Conservation (phyloP, 1,140 invertebrate genomes). For the Drosophila nigromelanica region DNA sequence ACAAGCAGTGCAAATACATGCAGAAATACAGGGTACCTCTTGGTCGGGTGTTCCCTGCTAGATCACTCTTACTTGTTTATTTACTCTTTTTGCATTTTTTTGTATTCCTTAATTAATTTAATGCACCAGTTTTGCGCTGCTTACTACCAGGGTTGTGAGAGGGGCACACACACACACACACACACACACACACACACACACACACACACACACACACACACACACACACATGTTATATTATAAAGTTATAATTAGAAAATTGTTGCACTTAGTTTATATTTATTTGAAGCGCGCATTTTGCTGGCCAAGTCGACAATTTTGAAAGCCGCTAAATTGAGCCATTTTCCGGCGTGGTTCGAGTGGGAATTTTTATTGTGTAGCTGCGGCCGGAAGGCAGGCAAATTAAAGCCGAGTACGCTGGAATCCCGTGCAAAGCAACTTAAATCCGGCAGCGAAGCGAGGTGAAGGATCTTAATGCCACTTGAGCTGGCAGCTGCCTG, state of each 20-base stretch:
- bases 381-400: slow-evolving; percentile 41
- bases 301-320: slow-evolving; percentile 63
- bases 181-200: slow-evolving; percentile 26
- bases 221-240: too few species aligned
- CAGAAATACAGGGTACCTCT: neutral
- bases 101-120: slow-evolving; percentile 81
- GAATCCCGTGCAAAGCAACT: slow-evolving; percentile 23
- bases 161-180: slow-evolving; percentile 19
- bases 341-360: slow-evolving; percentile 48
- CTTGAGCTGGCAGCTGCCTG: slow-evolving; percentile 79
- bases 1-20: too few species aligned
- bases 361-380: neutral
- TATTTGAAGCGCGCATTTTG: slow-evolving; percentile 20
- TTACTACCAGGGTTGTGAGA: neutral
- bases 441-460: slow-evolving; percentile 8
- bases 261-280: slow-evolving; percentile 74
- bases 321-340: slow-evolving; percentile 64
- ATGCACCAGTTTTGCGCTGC: slow-evolving; percentile 73
- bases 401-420: slow-evolving; percentile 56
- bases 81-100: slow-evolving; percentile 65
- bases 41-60: neutral
- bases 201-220: slow-evolving; percentile 13
- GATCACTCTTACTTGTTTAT: slow-evolving; percentile 42
- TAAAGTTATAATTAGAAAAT: slow-evolving; percentile 79
- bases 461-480: slow-evolving; percentile 71